Base-by-base conservation (phyloP, 2,888 invertebrate genomes). In the Phyto melanocephala region DNA sequence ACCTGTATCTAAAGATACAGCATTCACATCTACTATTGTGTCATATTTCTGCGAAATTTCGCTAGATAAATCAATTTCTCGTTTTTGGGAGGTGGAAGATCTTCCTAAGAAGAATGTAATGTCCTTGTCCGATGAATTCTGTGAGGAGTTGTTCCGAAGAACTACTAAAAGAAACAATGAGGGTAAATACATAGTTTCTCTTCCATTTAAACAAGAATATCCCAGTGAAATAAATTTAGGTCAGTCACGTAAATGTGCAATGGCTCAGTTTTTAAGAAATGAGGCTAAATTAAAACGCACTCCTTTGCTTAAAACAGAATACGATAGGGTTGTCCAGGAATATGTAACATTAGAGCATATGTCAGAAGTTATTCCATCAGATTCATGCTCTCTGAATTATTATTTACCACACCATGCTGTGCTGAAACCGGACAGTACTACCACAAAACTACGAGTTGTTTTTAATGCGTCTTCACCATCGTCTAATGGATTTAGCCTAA, bases 1-100 rank as follows among this genome's bases (percentile, higher is more conserved):
- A 5, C 62, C 63, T 13, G 8, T 70, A 28, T 28, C 28, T 6
- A 28, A 28, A 1, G 15, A 35, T 15, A n/a, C 20, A 17, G 56
- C 72, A 5, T 28, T 20, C 13, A 17, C 15, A 10, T 67, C 47
- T 1, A 79, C 65, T 10, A 54, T 13, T 4, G 35, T 78, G n/a
- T 70, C 45, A 4, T 35, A 74, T 20, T 35, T 47, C 15, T 33
- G 62, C 15, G 54, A 72, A 58, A 37, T 70, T 7, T 45, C 54
- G 24, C 40, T 74, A 0, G 80, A 83, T 6, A 68, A 72, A 15
- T 33, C 65, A 24, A 78, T 76, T 68, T 76, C 79, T 15, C 76
- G 65, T 60, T 76, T 56, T 56, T 56, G 54, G 54, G 54, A 33
- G 17, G 2, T 56, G 42, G 52, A 67, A 35, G 20, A 67, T 2